phyloP scores from a whole-genome alignment of 2,888 invertebrate genomes.

The Polymixis lichenea region DNA sequence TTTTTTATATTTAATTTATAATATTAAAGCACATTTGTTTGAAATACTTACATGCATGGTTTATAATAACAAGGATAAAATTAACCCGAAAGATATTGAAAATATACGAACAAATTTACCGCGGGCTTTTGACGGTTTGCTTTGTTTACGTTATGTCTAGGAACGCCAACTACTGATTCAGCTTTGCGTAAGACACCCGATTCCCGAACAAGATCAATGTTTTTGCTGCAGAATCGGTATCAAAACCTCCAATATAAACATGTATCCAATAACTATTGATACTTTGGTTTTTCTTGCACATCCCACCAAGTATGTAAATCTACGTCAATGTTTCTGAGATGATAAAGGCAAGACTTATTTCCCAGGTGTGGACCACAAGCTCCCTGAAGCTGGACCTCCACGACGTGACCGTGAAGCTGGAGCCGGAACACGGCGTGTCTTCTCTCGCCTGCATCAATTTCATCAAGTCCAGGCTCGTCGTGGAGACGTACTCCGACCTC shows the following conservation, averaged over 20 bases:
- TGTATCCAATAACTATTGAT: background rate
- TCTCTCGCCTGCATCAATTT: constrained; percentile 97
- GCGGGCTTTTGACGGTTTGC: background rate
- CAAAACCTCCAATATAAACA: background rate
- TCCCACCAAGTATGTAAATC: background rate
- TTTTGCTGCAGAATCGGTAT: background rate
- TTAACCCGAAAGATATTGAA: background rate
- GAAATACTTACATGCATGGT: background rate
- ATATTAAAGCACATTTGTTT: too few species aligned
- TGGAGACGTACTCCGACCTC: constrained; percentile 96
- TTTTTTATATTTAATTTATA: too few species aligned
- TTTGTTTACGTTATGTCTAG: background rate
- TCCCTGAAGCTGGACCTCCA: constrained; percentile 95
- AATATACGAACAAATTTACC: background rate
- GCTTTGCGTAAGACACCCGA: background rate
- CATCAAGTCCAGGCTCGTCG: constrained; percentile 96
- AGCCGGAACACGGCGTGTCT: constrained; percentile 89
- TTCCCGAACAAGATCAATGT: background rate
- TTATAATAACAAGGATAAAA: background rate
- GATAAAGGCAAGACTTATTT: background rate
- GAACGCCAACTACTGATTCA: background rate
- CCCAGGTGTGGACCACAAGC: constrained; percentile 93
- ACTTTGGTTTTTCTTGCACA: background rate
- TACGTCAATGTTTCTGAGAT: background rate
- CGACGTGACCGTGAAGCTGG: constrained; percentile 95